phyloP scores from a whole-genome alignment of 2,888 invertebrate genomes.

The Allacma fusca region DNA sequence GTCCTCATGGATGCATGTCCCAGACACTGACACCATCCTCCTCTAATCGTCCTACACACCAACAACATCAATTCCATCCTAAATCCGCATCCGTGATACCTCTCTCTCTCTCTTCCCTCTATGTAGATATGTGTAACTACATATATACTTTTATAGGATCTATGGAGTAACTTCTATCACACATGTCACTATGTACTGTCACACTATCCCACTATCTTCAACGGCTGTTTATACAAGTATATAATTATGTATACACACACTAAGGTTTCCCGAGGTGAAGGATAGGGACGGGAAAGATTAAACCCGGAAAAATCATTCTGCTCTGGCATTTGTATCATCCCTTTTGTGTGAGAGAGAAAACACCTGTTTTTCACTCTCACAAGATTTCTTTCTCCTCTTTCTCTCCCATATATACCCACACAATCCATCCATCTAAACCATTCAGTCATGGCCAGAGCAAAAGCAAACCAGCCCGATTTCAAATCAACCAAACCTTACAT shows the following conservation, averaged over 20 bases:
- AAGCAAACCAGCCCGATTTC: neutral
- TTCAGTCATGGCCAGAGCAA: constrained; percentile 18
- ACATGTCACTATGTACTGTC: neutral
- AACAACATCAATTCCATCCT: neutral
- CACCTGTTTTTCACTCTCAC: constrained; percentile 47
- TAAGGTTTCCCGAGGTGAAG: neutral
- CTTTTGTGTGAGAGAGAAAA: constrained; percentile 50
- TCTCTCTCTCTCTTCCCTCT: neutral
- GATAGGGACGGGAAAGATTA: constrained; percentile 34
- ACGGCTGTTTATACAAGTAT: neutral
- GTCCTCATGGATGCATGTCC: too few species aligned
- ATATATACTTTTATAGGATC: too few species aligned
- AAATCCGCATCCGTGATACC: constrained; percentile 19
- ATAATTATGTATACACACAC: neutral
- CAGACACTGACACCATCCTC: too few species aligned
- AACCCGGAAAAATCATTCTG: constrained; percentile 43
- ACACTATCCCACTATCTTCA: neutral
- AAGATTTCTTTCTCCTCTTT: constrained; percentile 45
- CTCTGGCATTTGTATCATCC: constrained; percentile 46
- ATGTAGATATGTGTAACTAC: too few species aligned
- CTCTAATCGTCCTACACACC: too few species aligned
- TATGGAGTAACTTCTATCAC: too few species aligned
- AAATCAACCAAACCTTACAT: constrained; percentile 24
- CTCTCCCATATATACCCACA: neutral
- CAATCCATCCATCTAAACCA: constrained; percentile 35